Evolutionary conservation across 2,888 invertebrate species (phyloP), one percentile per base, ranked within the genome.

Genomic region (Cordilura impudica): DNA sequence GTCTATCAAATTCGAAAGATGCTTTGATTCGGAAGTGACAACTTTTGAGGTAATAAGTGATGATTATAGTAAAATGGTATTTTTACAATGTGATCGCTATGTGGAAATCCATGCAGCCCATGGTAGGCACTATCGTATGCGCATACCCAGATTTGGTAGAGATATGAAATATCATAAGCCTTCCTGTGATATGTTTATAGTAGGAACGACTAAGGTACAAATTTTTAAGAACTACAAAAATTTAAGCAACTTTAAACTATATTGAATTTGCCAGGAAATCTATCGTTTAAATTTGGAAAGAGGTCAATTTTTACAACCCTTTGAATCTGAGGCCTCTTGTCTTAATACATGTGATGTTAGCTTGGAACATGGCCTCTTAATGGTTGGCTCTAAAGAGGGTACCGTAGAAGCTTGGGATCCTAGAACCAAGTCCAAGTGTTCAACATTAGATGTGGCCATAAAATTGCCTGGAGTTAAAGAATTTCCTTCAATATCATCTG

Each of bases 381-480:
- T 95, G 61, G 93, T 95, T 84, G 98, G 98, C 8, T 96, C 97
- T 10, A 94, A 94, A 84, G 96, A 97, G 87, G 99, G 99, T 0
- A 94, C 93, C 84, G 93, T 99, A 0, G 98, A 99, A 89, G 98
- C 98, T 3, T 99, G 98, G 98, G 99, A 99, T 91, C 97, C 98
- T 8, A 91, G 99, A 75, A 92, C 92, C 2, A 93, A 95, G 84
- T 92, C 92, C 29, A 92, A 94, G 87, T 96, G 95, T 82, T 96
- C 95, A 6, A 91, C 93, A 16, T 90, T 99, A 19, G 98, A 99
- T 89, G 96, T 96, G 88, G 97, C 96, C 2, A 87, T 92, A 79
- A 92, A 93, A 85, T 90, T 93, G 83, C 91, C 92, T 23, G 91
- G 91, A 79, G 88, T 91, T 14, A 91, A 92, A 81, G 90, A 84